phyloP scores from a whole-genome alignment of 2,797 vertebrate genomes.

The Psittacula echo region DNA sequence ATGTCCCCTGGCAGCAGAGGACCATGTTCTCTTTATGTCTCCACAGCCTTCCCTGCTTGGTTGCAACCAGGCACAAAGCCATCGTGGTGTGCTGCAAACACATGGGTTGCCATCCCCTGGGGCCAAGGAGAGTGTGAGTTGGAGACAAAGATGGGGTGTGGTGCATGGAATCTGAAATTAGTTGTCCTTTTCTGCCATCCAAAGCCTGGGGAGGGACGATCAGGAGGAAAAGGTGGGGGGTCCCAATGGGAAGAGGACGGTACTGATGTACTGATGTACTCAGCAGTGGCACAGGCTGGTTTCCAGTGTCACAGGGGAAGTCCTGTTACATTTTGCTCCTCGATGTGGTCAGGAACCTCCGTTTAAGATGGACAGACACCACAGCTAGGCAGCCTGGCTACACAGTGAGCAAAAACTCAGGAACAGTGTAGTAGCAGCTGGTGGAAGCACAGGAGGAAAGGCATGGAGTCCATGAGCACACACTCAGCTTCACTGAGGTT shows the following conservation, averaged over 20 bases:
- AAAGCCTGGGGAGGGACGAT: not conserved
- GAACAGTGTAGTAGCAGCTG: not conserved
- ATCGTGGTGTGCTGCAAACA: rapidly evolving
- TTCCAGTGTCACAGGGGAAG: not conserved
- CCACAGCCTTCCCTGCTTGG: not conserved
- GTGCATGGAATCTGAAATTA: not conserved
- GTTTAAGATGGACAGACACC: not conserved
- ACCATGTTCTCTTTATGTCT: not conserved
- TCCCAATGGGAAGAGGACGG: not conserved
- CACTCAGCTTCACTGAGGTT: not conserved
- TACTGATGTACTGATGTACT: not conserved
- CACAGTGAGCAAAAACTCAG: not conserved
- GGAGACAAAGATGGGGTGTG: not conserved
- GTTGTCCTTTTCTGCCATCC: not conserved
- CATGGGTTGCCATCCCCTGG: rapidly evolving
- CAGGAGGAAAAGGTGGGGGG: not conserved
- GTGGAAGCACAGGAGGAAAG: not conserved
- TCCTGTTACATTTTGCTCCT: not conserved
- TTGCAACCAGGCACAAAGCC: not conserved
- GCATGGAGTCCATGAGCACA: not conserved
- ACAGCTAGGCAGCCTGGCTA: not conserved
- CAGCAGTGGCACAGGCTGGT: not conserved
- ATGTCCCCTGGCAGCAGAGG: not conserved
- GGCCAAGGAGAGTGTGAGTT: rapidly evolving
- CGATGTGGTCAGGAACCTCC: not conserved